phyloP scores from a whole-genome alignment of 2,797 vertebrate genomes.

The Threskiornis aethiopicus region DNA sequence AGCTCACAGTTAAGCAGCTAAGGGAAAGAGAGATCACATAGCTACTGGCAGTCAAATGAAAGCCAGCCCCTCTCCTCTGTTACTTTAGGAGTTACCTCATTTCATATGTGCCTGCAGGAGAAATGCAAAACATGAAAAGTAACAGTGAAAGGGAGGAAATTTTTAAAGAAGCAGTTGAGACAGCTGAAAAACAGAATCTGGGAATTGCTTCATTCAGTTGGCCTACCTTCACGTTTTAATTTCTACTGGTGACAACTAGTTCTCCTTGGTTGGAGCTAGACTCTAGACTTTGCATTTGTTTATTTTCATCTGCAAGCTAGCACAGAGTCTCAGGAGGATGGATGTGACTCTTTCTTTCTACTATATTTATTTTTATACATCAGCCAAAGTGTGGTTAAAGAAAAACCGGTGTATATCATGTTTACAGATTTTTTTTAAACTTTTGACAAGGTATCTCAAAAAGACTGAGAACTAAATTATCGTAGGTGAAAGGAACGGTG shows the following conservation, averaged over 20 bases:
- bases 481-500: fast-evolving
- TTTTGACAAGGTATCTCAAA: background rate
- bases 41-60: background rate
- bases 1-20: background rate
- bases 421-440: background rate
- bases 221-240: background rate
- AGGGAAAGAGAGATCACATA: background rate
- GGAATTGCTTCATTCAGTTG: background rate
- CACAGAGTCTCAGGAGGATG: background rate
- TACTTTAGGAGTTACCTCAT: background rate
- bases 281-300: background rate
- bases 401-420: background rate
- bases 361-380: background rate
- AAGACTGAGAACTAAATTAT: background rate
- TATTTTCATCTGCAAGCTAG: background rate
- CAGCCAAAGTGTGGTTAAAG: background rate
- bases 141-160: background rate
- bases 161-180: background rate
- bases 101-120: background rate
- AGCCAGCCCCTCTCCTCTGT: background rate
- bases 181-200: background rate
- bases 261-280: background rate
- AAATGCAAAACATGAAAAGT: background rate
- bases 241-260: background rate
- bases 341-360: background rate